These are phyloP conservation scores for Papilio xuthus DNA, from an alignment of 1,140 invertebrate species.

Conservation along the genomic window DNA sequence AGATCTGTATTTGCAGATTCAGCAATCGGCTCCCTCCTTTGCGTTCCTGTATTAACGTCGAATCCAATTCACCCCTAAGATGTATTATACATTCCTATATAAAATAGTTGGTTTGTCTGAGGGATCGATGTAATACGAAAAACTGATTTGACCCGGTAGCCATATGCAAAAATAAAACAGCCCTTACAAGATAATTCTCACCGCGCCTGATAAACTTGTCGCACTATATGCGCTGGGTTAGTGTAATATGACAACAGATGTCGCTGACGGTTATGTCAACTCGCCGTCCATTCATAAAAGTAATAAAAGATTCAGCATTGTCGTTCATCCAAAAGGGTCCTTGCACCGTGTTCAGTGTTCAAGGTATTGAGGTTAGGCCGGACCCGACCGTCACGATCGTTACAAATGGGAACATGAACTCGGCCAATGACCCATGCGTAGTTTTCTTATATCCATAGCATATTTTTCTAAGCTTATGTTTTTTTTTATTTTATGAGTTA, in stretches of 20 bases:
- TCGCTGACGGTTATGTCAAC: constrained; percentile 78
- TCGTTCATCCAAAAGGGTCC: constrained; percentile 72
- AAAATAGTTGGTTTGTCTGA: constrained; percentile 58
- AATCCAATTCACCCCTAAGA: constrained; percentile 63
- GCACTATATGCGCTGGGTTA: constrained; percentile 53
- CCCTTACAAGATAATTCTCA: too few species aligned
- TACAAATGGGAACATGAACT: constrained; percentile 51
- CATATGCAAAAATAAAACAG: too few species aligned
- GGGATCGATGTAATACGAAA: constrained; percentile 60
- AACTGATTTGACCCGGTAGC: not conserved
- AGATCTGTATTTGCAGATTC: constrained; percentile 58
- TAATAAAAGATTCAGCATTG: constrained; percentile 80
- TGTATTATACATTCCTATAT: constrained; percentile 65
- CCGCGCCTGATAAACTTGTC: not conserved
- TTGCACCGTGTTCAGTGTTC: constrained; percentile 57
- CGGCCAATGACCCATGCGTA: constrained; percentile 22
- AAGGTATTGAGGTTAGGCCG: constrained; percentile 58
- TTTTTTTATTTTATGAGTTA: not conserved
- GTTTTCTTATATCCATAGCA: not conserved
- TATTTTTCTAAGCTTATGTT: constrained; percentile 7
- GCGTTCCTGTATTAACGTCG: constrained; percentile 53
- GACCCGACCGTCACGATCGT: constrained; percentile 60
- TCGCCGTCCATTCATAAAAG: constrained; percentile 75
- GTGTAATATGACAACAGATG: constrained; percentile 80
- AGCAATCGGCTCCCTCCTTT: constrained; percentile 55